Base-by-base conservation (phyloP, 2,888 invertebrate species). In the Ichneumoninae sp. region DNA sequence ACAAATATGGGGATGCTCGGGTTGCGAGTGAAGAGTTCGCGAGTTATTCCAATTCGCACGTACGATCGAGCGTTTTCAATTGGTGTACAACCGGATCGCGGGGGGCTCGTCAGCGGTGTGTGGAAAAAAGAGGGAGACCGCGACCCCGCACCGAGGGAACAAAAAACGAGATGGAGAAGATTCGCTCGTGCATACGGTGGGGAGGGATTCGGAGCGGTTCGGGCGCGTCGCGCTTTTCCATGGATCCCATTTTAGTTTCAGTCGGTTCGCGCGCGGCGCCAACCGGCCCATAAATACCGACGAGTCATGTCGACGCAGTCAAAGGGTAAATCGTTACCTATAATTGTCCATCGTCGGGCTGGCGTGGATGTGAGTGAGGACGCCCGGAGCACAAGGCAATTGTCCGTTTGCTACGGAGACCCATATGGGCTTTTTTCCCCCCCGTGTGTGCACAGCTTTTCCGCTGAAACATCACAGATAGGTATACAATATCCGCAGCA, bases 221-320 rank as follows among this genome's bases (percentile, higher is more conserved):
- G 77, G 80, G 79, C 70, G 78, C 71, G 83, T 86, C 80, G 57
- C 80, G 82, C 78, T 82, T 86, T 86, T 87, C 86, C 76, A 69
- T 75, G 72, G 80, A 76, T 62, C 66, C 83, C 81, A 70, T 83
- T 81, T 81, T 74, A 80, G 57, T 84, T 84, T 78, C 74, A 66
- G 47, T 40, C 72, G 70, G 30, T 68, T 47, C 44, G 44, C 13
- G 44, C 57, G 16, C 33, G 33, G 36, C 50, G 33, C 71, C n/a
- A 22, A 62, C 7, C 65, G 47, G 47, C 10, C 77, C 80, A 75
- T 62, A 69, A 75, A 75, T 81, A 81, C 69, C 69, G 52, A 22
- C 69, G 65, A 74, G 69, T 75, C 78, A 75, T 66, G 79, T 72
- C 72, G 72, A 47, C 71, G 79, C 76, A 72, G 77, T 81, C 81